Conservation (phyloP, 2,113 vertebrate genomes). For the Corythornis madagascariensis region DNA sequence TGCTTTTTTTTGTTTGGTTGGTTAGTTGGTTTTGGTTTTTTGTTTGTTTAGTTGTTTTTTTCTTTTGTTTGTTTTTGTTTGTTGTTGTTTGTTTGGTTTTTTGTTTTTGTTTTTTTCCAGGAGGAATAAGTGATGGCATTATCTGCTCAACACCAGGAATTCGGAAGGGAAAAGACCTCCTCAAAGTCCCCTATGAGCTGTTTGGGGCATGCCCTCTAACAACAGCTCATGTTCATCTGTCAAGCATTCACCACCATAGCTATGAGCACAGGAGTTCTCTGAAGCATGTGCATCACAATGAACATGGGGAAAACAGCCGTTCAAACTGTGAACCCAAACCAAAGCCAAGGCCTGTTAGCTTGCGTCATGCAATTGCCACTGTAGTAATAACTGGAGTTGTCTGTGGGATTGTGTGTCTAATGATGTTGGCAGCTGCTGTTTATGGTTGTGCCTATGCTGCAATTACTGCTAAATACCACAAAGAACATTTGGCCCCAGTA, state of each 20-base stretch:
- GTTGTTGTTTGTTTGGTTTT: no score
- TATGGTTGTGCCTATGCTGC: constrained; percentile 95
- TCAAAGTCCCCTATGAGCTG: constrained; percentile 90
- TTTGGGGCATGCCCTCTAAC: constrained; percentile 85
- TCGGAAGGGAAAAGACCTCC: constrained; percentile 86
- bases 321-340: constrained; percentile 84
- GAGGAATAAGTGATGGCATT: constrained; percentile 86
- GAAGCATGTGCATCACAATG: constrained; percentile 39
- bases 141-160: constrained; percentile 83
- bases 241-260: constrained; percentile 76
- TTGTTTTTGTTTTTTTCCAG: constrained; percentile 45
- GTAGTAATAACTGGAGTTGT: constrained; percentile 91
- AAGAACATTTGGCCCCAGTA: constrained; percentile 65
- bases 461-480: constrained; percentile 87
- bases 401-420: constrained; percentile 91
- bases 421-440: constrained; percentile 94
- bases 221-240: constrained; percentile 75
- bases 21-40: no score
- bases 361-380: constrained; percentile 92
- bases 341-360: constrained; percentile 79
- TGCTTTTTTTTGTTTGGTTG: no score
- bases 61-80: no score
- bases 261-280: constrained; percentile 64
- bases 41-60: no score
- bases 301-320: neutral